Conservation (phyloP, 1,140 invertebrate species). For the Aphelenchoides besseyi region DNA sequence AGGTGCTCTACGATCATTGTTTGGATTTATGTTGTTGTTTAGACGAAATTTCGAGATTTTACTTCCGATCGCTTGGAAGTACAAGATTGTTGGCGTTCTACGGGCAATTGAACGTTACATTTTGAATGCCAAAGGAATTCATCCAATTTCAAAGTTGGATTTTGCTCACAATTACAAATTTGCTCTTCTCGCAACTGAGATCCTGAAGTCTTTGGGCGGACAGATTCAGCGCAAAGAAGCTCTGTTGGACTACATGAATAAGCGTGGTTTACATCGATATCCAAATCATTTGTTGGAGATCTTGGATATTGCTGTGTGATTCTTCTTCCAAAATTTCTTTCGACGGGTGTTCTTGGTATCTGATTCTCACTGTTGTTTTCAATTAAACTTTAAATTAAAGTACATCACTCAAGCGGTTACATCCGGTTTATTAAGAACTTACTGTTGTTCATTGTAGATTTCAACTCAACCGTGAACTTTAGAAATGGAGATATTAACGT, state of each 20-base stretch:
- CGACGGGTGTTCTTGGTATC: background rate
- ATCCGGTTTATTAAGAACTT: background rate
- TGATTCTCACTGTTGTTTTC: constrained; percentile 4
- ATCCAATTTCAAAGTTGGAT: constrained; percentile 52
- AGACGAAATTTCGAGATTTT: constrained; percentile 37
- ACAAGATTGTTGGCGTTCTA: constrained; percentile 38
- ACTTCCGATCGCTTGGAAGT: constrained; percentile 39
- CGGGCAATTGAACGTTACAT: constrained; percentile 42
- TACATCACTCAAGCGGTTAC: background rate
- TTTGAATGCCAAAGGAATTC: constrained; percentile 38
- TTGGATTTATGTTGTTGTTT: constrained; percentile 13
- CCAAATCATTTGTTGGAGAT: constrained; percentile 16
- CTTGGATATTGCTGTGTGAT: background rate
- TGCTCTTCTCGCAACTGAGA: constrained; percentile 17
- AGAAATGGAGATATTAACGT: constrained; percentile 9
- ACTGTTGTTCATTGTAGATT: background rate
- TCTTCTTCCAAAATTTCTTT: background rate
- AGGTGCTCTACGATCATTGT: constrained; percentile 30
- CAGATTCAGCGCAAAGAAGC: constrained; percentile 13
- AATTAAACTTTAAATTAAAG: background rate
- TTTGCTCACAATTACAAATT: constrained; percentile 32
- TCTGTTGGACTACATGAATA: constrained; percentile 18
- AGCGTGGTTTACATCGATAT: background rate
- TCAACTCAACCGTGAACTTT: background rate
- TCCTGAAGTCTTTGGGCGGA: constrained; percentile 18